Percentiles rank a stretch among this genome's conserved stretches.
Evolutionary conservation across 2,888 invertebrate genomes (phyloP).

Genomic region (Choreutis nemorana): DNA sequence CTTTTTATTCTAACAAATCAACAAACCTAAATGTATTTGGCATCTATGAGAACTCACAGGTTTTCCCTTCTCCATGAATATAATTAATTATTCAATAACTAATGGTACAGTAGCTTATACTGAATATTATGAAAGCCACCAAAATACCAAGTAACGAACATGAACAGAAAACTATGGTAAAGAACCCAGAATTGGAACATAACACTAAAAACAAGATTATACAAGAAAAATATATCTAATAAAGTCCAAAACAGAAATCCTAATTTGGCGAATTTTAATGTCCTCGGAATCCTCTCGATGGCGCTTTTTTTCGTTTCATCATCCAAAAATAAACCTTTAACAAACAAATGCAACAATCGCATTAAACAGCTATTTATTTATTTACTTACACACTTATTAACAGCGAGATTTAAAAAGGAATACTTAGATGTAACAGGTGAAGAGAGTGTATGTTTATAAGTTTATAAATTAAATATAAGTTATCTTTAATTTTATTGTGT

Average conservation of each 20-base stretch:
- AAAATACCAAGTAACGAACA: slow-evolving; percentile 60
- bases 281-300: slow-evolving; percentile 24
- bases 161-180: slow-evolving; percentile 59
- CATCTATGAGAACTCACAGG: slow-evolving; percentile 32
- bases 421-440: no score
- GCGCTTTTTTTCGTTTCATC: slow-evolving; percentile 26
- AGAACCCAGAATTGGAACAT: slow-evolving; percentile 64
- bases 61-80: neutral
- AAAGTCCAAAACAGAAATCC: slow-evolving; percentile 74
- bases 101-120: slow-evolving; percentile 52
- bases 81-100: no score
- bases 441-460: no score
- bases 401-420: no score
- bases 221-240: slow-evolving; percentile 55
- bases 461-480: no score
- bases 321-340: slow-evolving; percentile 45
- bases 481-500: no score
- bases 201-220: slow-evolving; percentile 39
- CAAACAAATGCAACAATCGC: no score
- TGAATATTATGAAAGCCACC: slow-evolving; percentile 69
- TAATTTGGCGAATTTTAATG: slow-evolving; percentile 29
- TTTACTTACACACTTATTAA: no score
- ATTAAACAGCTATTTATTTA: no score
- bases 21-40: slow-evolving; percentile 17
- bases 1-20: slow-evolving; percentile 8